Percentiles rank a stretch among this genome's conserved stretches.
Evolutionary conservation across 2,113 vertebrate genomes (phyloP).

Genomic region (Genyomyrus donnyi): DNA sequence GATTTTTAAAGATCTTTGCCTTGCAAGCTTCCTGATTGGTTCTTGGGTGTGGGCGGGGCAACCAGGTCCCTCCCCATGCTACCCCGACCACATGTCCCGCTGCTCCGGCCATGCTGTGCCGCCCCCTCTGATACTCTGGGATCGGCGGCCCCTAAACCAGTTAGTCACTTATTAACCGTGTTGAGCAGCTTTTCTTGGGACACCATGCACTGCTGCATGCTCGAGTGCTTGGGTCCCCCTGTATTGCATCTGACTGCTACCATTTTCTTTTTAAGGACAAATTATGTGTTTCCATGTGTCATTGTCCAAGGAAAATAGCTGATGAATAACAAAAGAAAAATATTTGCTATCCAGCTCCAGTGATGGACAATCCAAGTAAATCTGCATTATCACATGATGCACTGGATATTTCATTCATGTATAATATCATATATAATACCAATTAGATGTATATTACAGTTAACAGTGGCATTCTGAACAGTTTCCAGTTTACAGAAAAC

Average conservation of each 20-base stretch:
- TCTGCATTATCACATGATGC: background rate
- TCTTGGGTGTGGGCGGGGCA: background rate
- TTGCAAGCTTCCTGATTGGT: background rate
- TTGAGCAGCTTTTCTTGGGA: background rate
- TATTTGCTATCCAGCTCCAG: background rate
- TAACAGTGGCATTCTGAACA: background rate
- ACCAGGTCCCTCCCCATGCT: background rate
- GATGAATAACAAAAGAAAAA: background rate
- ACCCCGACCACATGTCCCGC: background rate
- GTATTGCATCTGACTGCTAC: background rate
- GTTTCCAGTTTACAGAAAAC: background rate
- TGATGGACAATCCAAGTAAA: background rate
- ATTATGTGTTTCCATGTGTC: background rate
- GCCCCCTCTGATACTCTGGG: background rate
- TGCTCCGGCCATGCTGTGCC: background rate
- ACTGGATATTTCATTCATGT: background rate
- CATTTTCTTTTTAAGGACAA: background rate
- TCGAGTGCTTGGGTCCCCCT: background rate
- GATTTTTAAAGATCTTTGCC: background rate
- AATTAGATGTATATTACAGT: background rate
- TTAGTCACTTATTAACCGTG: constrained; percentile 6
- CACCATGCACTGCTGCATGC: background rate
- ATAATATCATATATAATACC: background rate
- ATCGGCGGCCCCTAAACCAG: background rate
- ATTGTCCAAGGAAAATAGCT: background rate